These are phyloP conservation scores for Petrophora chlorosata DNA, from an alignment of 2,888 invertebrate genomes.

Conservation along the genomic window DNA sequence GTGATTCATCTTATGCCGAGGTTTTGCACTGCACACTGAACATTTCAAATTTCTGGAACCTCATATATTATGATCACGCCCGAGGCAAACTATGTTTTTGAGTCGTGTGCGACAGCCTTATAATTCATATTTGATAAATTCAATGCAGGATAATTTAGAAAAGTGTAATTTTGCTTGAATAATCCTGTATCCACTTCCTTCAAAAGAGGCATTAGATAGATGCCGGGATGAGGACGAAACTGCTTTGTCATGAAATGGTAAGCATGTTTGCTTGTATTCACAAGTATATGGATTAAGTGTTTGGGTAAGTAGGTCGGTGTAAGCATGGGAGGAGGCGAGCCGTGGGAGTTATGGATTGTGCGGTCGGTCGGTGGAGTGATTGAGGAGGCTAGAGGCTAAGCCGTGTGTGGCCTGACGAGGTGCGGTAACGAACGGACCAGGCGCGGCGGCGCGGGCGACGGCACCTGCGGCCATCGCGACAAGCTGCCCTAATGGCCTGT, in stretches of 20 bases:
- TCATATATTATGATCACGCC: conserved; percentile 1
- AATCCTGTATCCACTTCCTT: conserved; percentile 3
- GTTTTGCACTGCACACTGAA: conserved; percentile 29
- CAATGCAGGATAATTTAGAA: background rate
- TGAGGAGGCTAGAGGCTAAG: conserved; percentile 46
- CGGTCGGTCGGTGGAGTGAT: conserved; percentile 53
- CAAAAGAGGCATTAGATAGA: conserved; percentile 4
- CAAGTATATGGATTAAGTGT: conserved; percentile 16
- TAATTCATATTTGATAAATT: background rate
- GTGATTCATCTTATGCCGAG: conserved; percentile 43
- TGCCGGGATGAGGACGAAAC: conserved; percentile 8
- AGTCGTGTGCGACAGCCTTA: background rate
- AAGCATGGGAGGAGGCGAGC: conserved; percentile 19
- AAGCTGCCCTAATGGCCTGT: conserved; percentile 77
- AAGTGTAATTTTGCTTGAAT: conserved; percentile 1
- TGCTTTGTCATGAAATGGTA: conserved; percentile 17
- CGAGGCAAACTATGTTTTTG: background rate
- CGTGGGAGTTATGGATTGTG: conserved; percentile 48
- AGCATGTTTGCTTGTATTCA: conserved; percentile 11
- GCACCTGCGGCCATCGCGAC: conserved; percentile 65
- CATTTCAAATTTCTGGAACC: conserved; percentile 12
- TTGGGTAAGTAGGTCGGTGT: conserved; percentile 32
- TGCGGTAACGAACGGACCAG: conserved; percentile 42
- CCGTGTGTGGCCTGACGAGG: conserved; percentile 38
- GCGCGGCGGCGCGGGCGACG: conserved; percentile 41